Evolutionary conservation across 1,140 invertebrate species (phyloP).

Genomic region (Rhyacophila brunnea): DNA sequence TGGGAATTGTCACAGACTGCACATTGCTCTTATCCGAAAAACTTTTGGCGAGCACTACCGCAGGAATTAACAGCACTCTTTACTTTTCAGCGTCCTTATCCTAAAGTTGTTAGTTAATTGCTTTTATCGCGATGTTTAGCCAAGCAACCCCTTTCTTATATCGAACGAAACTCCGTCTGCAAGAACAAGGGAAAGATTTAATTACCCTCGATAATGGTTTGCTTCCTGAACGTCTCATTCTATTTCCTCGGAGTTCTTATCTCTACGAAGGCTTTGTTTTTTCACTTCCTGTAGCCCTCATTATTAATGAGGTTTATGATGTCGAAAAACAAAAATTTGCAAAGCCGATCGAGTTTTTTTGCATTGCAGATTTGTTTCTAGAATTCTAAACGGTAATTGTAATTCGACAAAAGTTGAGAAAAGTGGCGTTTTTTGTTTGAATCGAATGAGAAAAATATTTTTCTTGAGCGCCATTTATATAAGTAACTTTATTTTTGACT

Average conservation of each 20-base stretch:
- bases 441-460: no score
- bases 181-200: conserved; percentile 20
- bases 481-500: no score
- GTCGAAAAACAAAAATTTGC: neutral
- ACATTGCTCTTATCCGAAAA: conserved; percentile 17
- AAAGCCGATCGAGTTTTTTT: no score
- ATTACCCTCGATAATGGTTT: conserved; percentile 27
- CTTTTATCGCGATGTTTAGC: conserved; percentile 29
- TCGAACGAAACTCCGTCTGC: neutral
- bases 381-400: no score
- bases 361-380: no score
- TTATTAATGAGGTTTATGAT: conserved; percentile 22
- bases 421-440: no score
- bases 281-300: neutral
- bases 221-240: conserved; percentile 16
- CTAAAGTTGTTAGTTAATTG: conserved; percentile 30
- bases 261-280: conserved; percentile 10
- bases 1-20: neutral
- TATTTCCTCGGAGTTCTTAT: conserved; percentile 6
- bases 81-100: conserved; percentile 24
- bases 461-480: no score
- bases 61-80: conserved; percentile 22
- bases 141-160: conserved; percentile 4
- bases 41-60: neutral
- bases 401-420: no score